These are phyloP conservation scores for Falco naumanni DNA, from an alignment of 2,797 vertebrate genomes.

Conservation along the genomic window DNA sequence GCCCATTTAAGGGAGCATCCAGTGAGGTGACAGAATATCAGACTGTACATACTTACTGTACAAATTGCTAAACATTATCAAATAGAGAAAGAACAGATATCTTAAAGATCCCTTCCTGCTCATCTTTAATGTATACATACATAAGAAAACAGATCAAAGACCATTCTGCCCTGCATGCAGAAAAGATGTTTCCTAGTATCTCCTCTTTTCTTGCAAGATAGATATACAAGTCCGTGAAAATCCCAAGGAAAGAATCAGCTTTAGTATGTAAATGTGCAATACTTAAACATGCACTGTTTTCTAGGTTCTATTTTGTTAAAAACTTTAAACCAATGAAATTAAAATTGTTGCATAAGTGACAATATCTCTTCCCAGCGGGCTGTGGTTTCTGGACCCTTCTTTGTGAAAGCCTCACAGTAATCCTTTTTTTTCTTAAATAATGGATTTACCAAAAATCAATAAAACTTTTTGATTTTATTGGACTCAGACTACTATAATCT, in stretches of 20 bases:
- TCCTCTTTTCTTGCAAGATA: neutral
- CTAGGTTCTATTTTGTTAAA: neutral
- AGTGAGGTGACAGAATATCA: neutral
- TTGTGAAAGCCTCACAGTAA: constrained; percentile 27
- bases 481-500: neutral
- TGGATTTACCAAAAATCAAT: constrained; percentile 21
- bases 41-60: neutral
- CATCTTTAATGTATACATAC: neutral
- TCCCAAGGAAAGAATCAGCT: neutral
- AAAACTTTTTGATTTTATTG: neutral
- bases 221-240: neutral
- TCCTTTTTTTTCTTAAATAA: constrained; percentile 31
- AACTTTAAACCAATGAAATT: neutral
- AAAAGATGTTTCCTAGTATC: neutral
- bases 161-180: neutral
- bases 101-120: neutral
- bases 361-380: neutral
- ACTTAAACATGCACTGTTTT: neutral
- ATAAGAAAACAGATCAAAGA: neutral
- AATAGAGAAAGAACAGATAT: neutral
- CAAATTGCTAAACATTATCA: neutral
- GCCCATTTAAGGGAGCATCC: neutral
- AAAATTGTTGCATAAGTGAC: neutral
- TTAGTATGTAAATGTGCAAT: neutral
- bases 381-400: neutral